Percentiles rank a stretch among this genome's conserved stretches.
phyloP scores from a whole-genome alignment of 2,113 vertebrate genomes.

The Chloebia gouldiae region DNA sequence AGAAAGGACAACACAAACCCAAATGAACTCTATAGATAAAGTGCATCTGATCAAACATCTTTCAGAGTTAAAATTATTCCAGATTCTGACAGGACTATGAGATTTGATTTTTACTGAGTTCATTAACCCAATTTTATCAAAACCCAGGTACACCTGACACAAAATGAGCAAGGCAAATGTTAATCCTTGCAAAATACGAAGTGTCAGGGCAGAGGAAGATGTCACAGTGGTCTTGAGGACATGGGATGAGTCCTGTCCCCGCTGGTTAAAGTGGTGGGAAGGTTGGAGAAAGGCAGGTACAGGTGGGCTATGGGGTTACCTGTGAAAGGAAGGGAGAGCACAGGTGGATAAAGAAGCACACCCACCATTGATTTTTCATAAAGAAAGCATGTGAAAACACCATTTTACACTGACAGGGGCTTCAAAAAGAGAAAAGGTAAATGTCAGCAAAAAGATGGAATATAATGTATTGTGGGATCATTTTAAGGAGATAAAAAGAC shows the following conservation, averaged over 20 bases:
- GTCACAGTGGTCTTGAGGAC: background rate
- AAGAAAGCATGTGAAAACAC: background rate
- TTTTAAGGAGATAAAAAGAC: background rate
- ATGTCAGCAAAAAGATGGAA: background rate
- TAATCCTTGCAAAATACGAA: background rate
- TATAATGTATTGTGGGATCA: background rate
- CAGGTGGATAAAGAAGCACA: background rate
- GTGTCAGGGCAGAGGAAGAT: background rate
- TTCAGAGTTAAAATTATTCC: background rate
- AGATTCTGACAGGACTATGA: background rate
- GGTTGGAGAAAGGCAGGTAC: background rate
- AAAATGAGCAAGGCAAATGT: background rate
- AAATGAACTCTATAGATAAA: fast-evolving
- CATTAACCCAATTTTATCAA: background rate
- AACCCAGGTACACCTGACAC: background rate
- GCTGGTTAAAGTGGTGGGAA: background rate
- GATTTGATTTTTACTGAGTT: background rate
- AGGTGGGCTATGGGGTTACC: background rate
- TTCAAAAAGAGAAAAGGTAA: background rate
- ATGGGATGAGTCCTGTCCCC: background rate
- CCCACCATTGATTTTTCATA: background rate
- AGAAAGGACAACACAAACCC: fast-evolving
- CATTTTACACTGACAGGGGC: background rate
- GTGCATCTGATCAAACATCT: background rate
- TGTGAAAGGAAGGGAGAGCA: background rate